Conservation (phyloP, 2,888 invertebrate species). For the Cerastis rubricosa region DNA sequence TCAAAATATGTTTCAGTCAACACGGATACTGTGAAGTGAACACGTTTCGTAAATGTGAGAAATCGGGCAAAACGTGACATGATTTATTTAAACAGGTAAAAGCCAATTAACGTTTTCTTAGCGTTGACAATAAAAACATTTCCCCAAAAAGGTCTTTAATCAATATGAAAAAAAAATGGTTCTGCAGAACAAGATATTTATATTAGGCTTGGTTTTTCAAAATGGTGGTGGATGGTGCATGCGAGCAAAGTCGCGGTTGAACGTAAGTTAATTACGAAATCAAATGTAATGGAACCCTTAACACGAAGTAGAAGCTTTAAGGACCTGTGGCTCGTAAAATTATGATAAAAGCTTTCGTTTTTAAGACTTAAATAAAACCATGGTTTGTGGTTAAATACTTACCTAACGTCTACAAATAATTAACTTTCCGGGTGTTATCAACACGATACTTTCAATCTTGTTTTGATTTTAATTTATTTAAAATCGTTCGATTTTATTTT, state of each 20-base stretch:
- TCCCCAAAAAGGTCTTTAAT: slow-evolving; percentile 8
- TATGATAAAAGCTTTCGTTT: slow-evolving; percentile 88
- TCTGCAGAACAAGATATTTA: neutral
- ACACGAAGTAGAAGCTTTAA: slow-evolving; percentile 84
- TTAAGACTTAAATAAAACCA: slow-evolving; percentile 83
- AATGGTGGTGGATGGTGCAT: neutral
- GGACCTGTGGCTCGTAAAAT: slow-evolving; percentile 84
- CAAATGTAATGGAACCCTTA: slow-evolving; percentile 79
- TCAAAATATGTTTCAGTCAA: no score
- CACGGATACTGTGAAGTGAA: neutral
- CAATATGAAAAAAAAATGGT: neutral
- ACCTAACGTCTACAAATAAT: slow-evolving; percentile 78
- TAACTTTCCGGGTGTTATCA: slow-evolving; percentile 50
- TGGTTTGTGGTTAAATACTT: slow-evolving; percentile 81
- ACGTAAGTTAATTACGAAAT: slow-evolving; percentile 78
- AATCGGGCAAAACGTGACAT: neutral
- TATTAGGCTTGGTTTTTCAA: neutral
- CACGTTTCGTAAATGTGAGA: neutral
- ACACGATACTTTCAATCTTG: slow-evolving; percentile 43
- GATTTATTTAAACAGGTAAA: slow-evolving; percentile 36
- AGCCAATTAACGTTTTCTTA: slow-evolving; percentile 39
- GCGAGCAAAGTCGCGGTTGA: slow-evolving; percentile 33
- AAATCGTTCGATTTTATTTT: neutral
- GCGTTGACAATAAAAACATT: slow-evolving; percentile 25
- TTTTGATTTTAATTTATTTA: slow-evolving; percentile 14